Percentiles rank a stretch among this genome's conserved stretches.
These are phyloP conservation scores for Scylla paramamosain DNA, from an alignment of 1,140 invertebrate genomes.

Conservation along the genomic window DNA sequence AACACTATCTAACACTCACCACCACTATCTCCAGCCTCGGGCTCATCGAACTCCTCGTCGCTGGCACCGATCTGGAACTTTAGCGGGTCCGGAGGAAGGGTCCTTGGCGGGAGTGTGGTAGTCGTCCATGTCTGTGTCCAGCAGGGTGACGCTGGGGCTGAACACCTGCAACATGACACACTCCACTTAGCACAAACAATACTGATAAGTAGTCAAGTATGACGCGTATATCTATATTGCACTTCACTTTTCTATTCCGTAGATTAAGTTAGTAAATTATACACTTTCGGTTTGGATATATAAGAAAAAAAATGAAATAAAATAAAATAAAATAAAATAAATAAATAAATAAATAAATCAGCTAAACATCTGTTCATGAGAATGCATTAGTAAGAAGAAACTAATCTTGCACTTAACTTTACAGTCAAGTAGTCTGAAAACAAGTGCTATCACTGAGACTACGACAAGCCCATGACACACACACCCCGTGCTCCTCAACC, in stretches of 20 bases:
- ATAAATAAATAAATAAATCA: too few species aligned
- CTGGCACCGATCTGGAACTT: slow-evolving; percentile 62
- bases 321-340: too few species aligned
- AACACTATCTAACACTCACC: neutral
- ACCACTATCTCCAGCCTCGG: slow-evolving; percentile 30
- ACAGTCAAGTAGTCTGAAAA: too few species aligned
- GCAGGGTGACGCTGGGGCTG: slow-evolving; percentile 62
- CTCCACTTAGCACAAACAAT: neutral
- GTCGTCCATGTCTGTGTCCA: slow-evolving; percentile 40
- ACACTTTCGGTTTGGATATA: too few species aligned
- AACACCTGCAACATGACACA: slow-evolving; percentile 53
- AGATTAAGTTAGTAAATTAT: too few species aligned
- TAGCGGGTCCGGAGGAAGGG: slow-evolving; percentile 28
- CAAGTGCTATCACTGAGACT: too few species aligned
- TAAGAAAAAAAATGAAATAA: too few species aligned
- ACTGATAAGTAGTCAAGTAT: neutral
- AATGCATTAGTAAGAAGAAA: too few species aligned
- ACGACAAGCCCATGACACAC: too few species aligned
- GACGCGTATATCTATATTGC: neutral
- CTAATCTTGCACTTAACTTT: too few species aligned
- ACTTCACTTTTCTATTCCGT: neutral
- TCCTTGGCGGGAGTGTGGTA: neutral
- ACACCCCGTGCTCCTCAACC: too few species aligned
- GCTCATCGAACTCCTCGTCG: slow-evolving; percentile 67
- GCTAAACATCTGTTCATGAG: too few species aligned